Base-by-base conservation (phyloP, 2,797 vertebrate genomes). In the Zalophus californianus region DNA sequence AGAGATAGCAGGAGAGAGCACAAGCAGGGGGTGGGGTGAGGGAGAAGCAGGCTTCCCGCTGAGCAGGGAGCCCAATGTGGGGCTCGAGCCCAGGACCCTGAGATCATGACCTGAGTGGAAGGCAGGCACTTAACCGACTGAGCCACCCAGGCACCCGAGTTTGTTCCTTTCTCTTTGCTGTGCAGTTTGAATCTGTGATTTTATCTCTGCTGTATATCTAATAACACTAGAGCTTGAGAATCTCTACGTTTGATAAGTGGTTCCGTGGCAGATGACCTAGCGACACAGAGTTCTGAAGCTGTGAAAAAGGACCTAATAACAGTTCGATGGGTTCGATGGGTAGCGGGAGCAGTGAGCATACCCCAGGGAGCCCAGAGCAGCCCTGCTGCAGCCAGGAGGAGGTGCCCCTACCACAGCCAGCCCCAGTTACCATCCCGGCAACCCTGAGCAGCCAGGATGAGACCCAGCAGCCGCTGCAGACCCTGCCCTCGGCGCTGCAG, bases 401-500 rank as follows among this genome's bases (percentile, higher is more conserved):
- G 12, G 44, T 25, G 27, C 44, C 41, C 0, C 16, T 15, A 48
- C 73, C 44, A 4, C 25, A 48, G 58, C 58, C 11, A 4, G 21
- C 5, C 68, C n/a, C 21, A 12, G 68, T 41, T 38, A 68, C 68
- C 5, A 1, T 23, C 35, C 38, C 11, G 11, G 12, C 68, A 35
- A 35, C 18, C 66, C 4, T 21, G 68, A 41, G 21, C 21, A 7
- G 12, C 10, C 10, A 72, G 35, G 21, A 13, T 20, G 4, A 41
- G 68, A 72, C 5, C 27, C 27, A 48, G 7, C 41, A 75, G 41
- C 25, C 7, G 27, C 27, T 2, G 2, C 44, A 16, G 3, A 15
- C 44, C 11, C 20, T 25, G 44, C 73, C 73, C 44, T 41, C 1
- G 8, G 25, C 0, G 1, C 41, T 29, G 2, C 73, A 0, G 15